Evolutionary conservation across 2,113 vertebrate genomes (phyloP).

Genomic region (Motacilla alba): DNA sequence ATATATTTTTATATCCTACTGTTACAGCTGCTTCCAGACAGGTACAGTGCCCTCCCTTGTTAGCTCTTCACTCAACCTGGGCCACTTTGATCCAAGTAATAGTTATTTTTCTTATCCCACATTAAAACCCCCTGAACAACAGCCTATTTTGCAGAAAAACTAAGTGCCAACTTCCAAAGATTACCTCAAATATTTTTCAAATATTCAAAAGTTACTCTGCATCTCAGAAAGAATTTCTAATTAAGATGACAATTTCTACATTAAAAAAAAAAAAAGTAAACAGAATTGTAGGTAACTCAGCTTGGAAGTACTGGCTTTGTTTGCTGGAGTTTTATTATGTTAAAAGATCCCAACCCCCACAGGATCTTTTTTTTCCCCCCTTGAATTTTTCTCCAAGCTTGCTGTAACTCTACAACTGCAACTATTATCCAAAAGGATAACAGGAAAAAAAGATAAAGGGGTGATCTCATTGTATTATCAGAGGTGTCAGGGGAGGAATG

Average conservation of each 20-base stretch:
- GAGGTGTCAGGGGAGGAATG: constrained; percentile 17
- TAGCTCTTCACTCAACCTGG: not conserved
- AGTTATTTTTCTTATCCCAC: not conserved
- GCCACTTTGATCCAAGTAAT: not conserved
- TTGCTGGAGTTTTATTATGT: not conserved
- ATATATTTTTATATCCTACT: not conserved
- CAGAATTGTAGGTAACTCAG: not conserved
- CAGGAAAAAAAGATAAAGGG: constrained; percentile 3
- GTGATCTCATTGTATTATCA: constrained; percentile 22
- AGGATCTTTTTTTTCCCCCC: not conserved
- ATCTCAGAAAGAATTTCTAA: not conserved
- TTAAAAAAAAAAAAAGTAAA: not conserved
- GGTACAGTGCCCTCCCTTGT: not conserved
- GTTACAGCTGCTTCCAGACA: not conserved
- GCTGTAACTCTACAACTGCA: not conserved
- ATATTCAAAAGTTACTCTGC: not conserved
- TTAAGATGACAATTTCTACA: not conserved
- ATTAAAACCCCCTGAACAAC: not conserved
- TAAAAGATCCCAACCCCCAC: not conserved
- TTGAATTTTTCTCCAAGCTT: not conserved
- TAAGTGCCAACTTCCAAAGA: not conserved
- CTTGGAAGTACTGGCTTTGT: not conserved
- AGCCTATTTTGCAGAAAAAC: not conserved
- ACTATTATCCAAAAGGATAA: not conserved
- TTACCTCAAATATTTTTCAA: not conserved